Conservation (phyloP, 2,113 vertebrate species). For the Pleuronectes platessa region DNA sequence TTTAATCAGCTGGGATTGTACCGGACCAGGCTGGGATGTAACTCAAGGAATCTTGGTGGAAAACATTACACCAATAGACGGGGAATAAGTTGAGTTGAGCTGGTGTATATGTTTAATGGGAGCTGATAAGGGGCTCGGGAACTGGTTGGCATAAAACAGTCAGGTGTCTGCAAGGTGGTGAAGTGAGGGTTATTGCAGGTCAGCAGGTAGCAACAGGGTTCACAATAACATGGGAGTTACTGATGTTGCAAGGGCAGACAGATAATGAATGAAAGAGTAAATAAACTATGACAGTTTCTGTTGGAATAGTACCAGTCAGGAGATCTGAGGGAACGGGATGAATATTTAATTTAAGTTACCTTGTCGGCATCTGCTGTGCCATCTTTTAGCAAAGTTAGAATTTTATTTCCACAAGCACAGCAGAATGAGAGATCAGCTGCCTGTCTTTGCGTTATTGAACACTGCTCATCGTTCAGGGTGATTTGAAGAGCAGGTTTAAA, state of each 20-base stretch:
- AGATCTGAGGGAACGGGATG: slow-evolving; percentile 46
- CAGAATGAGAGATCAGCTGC: slow-evolving; percentile 28
- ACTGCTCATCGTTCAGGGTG: neutral
- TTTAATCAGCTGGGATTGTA: too few relatives aligned
- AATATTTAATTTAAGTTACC: slow-evolving; percentile 72
- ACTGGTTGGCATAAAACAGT: neutral
- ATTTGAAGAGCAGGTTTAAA: too few relatives aligned
- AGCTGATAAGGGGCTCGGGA: too few relatives aligned
- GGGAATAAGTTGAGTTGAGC: too few relatives aligned
- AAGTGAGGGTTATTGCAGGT: neutral
- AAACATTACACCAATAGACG: too few relatives aligned
- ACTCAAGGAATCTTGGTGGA: too few relatives aligned
- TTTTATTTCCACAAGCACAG: slow-evolving; percentile 52
- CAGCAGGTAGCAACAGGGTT: neutral
- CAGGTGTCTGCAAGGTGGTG: neutral
- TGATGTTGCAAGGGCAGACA: neutral
- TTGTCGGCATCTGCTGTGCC: slow-evolving; percentile 48
- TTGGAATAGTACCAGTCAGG: slow-evolving; percentile 55
- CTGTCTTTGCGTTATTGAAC: slow-evolving; percentile 24
- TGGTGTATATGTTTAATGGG: too few relatives aligned
- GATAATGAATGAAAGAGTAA: neutral
- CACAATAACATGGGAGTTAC: neutral
- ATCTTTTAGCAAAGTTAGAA: slow-evolving; percentile 41
- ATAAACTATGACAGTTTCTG: slow-evolving; percentile 21
- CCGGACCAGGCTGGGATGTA: too few relatives aligned